A percentile compares a stretch with the other conserved stretches of the same genome.
Conservation (phyloP, 2,888 invertebrate species). For the Synergus umbraculus region DNA sequence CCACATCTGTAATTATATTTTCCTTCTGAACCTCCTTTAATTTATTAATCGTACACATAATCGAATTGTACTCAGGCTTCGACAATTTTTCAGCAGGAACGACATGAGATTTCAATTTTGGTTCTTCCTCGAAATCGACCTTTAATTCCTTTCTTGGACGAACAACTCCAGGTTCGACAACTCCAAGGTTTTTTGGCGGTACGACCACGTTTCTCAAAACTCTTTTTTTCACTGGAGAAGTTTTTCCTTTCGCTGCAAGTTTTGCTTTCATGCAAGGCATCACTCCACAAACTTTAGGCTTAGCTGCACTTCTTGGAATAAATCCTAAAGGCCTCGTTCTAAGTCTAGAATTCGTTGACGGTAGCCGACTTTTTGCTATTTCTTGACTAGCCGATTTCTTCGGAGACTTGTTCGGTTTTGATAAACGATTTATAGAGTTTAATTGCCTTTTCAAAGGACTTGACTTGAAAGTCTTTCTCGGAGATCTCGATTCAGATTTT, state of each 20-base stretch:
- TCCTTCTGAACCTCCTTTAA: slow-evolving; percentile 63
- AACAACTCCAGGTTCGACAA: slow-evolving; percentile 57
- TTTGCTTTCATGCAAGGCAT: slow-evolving; percentile 53
- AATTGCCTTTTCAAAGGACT: not conserved
- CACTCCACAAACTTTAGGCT: slow-evolving; percentile 38
- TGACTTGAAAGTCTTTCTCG: slow-evolving; percentile 3
- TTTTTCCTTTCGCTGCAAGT: slow-evolving; percentile 37
- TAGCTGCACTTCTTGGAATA: not conserved
- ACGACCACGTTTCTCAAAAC: slow-evolving; percentile 54
- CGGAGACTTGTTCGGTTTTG: slow-evolving; percentile 1
- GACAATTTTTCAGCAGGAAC: slow-evolving; percentile 53
- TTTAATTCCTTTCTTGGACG: not conserved
- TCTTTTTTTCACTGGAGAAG: slow-evolving; percentile 56
- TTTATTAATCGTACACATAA: slow-evolving; percentile 65
- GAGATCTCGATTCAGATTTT: not conserved
- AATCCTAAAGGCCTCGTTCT: slow-evolving; percentile 11
- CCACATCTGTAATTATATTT: slow-evolving; percentile 59
- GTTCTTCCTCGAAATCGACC: not conserved
- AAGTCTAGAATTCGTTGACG: not conserved
- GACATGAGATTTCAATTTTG: too few species aligned
- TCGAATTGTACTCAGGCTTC: slow-evolving; percentile 72
- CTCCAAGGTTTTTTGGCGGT: slow-evolving; percentile 50
- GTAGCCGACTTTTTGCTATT: slow-evolving; percentile 42
- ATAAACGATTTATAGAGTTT: slow-evolving; percentile 25
- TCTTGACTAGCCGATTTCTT: slow-evolving; percentile 28